Evolutionary conservation across 2,113 vertebrate species (phyloP).

Genomic region (Scortum barcoo): DNA sequence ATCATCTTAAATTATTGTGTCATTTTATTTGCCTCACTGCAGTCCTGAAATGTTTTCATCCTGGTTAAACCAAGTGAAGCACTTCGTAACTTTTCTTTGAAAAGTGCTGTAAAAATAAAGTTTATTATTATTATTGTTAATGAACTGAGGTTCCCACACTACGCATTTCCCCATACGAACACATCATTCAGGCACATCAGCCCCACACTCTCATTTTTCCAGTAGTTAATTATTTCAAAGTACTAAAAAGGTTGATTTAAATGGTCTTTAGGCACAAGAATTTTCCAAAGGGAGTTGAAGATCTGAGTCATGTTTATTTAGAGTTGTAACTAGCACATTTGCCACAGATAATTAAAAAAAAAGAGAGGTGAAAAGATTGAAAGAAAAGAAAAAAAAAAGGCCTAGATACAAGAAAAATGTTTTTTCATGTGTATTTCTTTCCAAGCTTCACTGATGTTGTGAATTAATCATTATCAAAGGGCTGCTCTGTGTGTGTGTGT

Average conservation of each 20-base stretch:
- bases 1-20: no score
- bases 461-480: constrained; percentile 13
- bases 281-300: background rate
- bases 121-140: no score
- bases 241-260: background rate
- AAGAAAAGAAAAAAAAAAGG: background rate
- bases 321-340: background rate
- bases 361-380: background rate
- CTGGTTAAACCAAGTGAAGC: no score
- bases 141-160: constrained; percentile 22
- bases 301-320: background rate
- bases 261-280: background rate
- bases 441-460: constrained; percentile 4
- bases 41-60: no score
- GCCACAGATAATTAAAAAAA: background rate
- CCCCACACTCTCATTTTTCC: background rate
- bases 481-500: background rate
- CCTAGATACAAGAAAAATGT: background rate
- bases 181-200: background rate
- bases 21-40: no score
- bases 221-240: background rate
- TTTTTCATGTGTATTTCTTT: background rate
- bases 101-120: no score
- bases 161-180: background rate
- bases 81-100: no score